Evolutionary conservation across 2,888 invertebrate genomes (phyloP).

Genomic region (Sepioteuthis lessoniana): DNA sequence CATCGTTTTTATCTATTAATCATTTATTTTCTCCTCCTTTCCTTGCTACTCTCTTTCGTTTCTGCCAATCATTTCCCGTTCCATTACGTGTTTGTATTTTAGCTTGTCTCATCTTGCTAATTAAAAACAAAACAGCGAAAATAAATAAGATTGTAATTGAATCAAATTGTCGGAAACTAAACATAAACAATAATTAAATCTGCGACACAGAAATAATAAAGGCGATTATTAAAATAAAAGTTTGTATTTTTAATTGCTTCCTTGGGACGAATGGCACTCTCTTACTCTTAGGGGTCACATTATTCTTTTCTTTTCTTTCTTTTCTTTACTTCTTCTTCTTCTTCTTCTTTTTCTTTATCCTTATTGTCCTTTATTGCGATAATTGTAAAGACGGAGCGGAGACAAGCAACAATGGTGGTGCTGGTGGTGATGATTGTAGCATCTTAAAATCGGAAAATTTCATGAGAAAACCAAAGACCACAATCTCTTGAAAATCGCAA

Average conservation of each 20-base stretch:
- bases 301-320: neutral
- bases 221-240: neutral
- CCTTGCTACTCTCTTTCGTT: neutral
- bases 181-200: neutral
- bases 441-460: neutral
- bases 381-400: neutral
- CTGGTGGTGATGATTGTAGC: neutral
- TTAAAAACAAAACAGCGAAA: neutral
- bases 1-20: no score
- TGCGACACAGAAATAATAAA: neutral
- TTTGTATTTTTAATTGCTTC: neutral
- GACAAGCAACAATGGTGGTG: no score
- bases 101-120: neutral
- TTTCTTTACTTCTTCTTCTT: neutral
- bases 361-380: neutral
- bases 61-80: neutral
- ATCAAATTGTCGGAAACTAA: constrained; percentile 4
- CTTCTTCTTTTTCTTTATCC: neutral
- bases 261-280: neutral
- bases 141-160: neutral
- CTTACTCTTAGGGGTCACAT: neutral
- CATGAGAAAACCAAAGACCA: neutral
- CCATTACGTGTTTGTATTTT: neutral
- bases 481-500: neutral
- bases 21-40: neutral